These are phyloP conservation scores for Drosophila ficusphila DNA, from an alignment of 1,140 invertebrate genomes.

Conservation along the genomic window DNA sequence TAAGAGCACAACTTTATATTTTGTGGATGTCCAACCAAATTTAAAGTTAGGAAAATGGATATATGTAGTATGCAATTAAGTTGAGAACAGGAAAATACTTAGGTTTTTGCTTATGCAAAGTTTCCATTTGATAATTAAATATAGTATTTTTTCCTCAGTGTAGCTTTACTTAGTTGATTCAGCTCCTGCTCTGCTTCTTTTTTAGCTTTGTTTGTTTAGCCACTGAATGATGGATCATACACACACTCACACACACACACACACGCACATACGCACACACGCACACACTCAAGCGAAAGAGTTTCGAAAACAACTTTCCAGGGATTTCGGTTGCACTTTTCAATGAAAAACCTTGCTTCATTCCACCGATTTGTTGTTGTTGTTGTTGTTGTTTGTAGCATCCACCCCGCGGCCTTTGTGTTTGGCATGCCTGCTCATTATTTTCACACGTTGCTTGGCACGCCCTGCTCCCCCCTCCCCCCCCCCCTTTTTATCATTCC, in stretches of 20 bases:
- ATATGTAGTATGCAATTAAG: too few species aligned
- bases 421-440: slow-evolving; percentile 72
- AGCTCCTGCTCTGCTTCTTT: slow-evolving; percentile 23
- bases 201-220: slow-evolving; percentile 69
- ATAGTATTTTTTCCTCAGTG: slow-evolving; percentile 2
- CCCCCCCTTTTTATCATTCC: too few species aligned
- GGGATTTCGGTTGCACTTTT: slow-evolving; percentile 65
- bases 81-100: too few species aligned
- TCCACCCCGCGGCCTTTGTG: slow-evolving; percentile 47
- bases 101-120: too few species aligned
- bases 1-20: too few species aligned
- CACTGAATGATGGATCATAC: slow-evolving; percentile 76
- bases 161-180: background rate
- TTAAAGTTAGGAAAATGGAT: too few species aligned
- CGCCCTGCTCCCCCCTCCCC: slow-evolving; percentile 5
- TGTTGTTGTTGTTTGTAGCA: slow-evolving; percentile 55
- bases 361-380: slow-evolving; percentile 13
- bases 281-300: slow-evolving; percentile 16
- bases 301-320: slow-evolving; percentile 61
- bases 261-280: slow-evolving; percentile 1
- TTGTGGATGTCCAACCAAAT: too few species aligned
- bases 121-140: too few species aligned
- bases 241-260: slow-evolving; percentile 30
- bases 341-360: slow-evolving; percentile 16
- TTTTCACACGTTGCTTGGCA: slow-evolving; percentile 75